These are phyloP conservation scores for Zaprionus ornatus DNA, from an alignment of 1,140 invertebrate genomes.

Conservation along the genomic window DNA sequence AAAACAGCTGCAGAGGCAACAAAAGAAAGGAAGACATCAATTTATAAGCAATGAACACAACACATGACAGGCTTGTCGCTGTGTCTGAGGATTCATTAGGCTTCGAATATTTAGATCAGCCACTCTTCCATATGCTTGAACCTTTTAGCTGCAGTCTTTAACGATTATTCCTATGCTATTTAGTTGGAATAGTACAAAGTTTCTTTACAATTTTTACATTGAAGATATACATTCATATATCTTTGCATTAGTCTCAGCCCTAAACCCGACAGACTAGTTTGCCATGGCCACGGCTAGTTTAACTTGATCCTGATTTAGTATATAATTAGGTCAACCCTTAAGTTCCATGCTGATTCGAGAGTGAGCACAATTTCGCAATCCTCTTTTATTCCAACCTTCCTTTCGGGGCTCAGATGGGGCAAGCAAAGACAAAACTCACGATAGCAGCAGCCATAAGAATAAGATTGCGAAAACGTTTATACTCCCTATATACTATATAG, in stretches of 20 bases:
- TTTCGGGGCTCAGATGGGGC: neutral
- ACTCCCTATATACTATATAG: neutral
- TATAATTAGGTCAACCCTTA: no score
- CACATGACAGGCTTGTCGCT: conserved; percentile 23
- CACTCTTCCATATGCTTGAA: no score
- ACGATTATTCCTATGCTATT: no score
- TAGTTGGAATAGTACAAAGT: no score
- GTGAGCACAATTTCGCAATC: neutral
- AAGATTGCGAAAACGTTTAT: neutral
- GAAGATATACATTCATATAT: no score
- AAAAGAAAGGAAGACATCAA: conserved; percentile 41
- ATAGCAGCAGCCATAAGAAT: neutral
- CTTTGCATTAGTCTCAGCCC: no score
- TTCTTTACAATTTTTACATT: no score
- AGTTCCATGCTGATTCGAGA: neutral
- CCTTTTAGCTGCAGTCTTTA: no score
- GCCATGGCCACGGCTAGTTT: no score
- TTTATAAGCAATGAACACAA: conserved; percentile 50
- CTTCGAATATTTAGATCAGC: neutral
- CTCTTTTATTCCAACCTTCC: neutral
- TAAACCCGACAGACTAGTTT: no score
- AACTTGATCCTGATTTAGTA: no score
- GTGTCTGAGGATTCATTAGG: conserved; percentile 1
- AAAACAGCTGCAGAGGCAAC: conserved; percentile 21
- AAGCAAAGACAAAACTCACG: neutral